Evolutionary conservation across 1,140 invertebrate species (phyloP), one percentile per base, ranked within the genome.

Genomic region (Solenopsis fugax): DNA sequence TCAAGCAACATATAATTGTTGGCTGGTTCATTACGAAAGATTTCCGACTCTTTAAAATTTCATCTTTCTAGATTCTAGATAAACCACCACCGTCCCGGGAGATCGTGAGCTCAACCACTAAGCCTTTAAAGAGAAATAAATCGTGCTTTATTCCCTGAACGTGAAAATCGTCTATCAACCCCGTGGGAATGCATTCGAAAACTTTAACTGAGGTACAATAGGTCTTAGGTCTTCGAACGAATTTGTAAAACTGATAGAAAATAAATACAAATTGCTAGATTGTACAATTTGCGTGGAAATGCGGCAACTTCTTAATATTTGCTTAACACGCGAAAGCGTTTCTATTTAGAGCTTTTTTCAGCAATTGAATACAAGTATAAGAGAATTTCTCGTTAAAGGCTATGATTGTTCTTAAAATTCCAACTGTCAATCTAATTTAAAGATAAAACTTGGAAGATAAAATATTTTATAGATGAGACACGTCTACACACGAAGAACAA

Each of bases 21-120:
- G 3, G 18, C 24, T 13, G 1, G 7, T 37, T 84, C 18, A n/a
- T 58, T 24, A 37, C 1, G 16, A 60, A 5, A n/a, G 58, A 9
- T 73, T 73, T 82, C 45, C 21, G 1, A 21, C 41, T 73, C 13
- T 72, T 41, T 7, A 84, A 75, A 84, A 60, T 82, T 73, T 82
- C 67, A 82, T 34, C 45, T 56, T 71, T 7, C 21, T 29, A 29
- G 2, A n/a, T n/a, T n/a, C n/a, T 1, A 45, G 54, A 73, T 45
- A 72, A 82, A 73, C 52, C 54, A 48, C 10, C 29, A 10, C 7
- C 67, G 52, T 72, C 18, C 7, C 41, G 37, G 54, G 29, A 37
- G 34, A 21, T 4, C 45, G 48, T 16, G 12, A 78, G 60, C 50
- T 54, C 65, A 37, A 29, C 67, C 52, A 52, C 18, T 10, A 0